Percentiles rank a stretch among this genome's conserved stretches.
Conservation (phyloP, 2,797 vertebrate species). For the Percopsis omiscomaycus region DNA sequence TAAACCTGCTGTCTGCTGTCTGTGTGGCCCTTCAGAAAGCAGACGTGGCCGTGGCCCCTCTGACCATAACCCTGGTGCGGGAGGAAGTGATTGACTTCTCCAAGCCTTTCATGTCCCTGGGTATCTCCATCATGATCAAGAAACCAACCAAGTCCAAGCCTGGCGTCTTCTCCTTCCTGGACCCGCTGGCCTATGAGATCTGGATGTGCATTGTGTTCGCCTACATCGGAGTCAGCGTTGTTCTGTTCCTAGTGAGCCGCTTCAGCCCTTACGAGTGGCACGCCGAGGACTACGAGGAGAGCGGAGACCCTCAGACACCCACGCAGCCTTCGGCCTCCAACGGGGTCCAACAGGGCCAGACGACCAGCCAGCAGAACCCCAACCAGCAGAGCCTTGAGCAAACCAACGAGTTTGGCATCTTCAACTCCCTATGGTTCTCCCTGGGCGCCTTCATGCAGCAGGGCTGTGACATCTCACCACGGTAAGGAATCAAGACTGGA, state of each 20-base stretch:
- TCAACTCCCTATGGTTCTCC: conserved; percentile 99
- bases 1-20: neutral
- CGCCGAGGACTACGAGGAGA: conserved; percentile 92
- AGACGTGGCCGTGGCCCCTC: conserved; percentile 93
- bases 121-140: conserved; percentile 99
- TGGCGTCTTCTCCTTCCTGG: conserved; percentile 97
- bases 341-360: conserved; percentile 71
- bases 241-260: conserved; percentile 97
- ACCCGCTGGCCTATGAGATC: conserved; percentile 97
- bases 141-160: conserved; percentile 99
- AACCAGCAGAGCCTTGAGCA: conserved; percentile 85
- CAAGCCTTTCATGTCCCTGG: conserved; percentile 98
- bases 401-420: conserved; percentile 98
- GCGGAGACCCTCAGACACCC: conserved; percentile 80
- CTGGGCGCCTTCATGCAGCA: conserved; percentile 99
- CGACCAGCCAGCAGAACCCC: conserved; percentile 75
- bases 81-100: conserved; percentile 99
- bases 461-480: conserved; percentile 98
- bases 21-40: conserved; percentile 82
- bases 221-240: conserved; percentile 98
- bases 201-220: conserved; percentile 99
- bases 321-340: conserved; percentile 70
- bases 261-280: conserved; percentile 99
- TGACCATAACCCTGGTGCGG: conserved; percentile 96
- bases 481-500: conserved; percentile 72